Evolutionary conservation across 2,113 vertebrate genomes (phyloP).

Genomic region (Ahaetulla prasina): DNA sequence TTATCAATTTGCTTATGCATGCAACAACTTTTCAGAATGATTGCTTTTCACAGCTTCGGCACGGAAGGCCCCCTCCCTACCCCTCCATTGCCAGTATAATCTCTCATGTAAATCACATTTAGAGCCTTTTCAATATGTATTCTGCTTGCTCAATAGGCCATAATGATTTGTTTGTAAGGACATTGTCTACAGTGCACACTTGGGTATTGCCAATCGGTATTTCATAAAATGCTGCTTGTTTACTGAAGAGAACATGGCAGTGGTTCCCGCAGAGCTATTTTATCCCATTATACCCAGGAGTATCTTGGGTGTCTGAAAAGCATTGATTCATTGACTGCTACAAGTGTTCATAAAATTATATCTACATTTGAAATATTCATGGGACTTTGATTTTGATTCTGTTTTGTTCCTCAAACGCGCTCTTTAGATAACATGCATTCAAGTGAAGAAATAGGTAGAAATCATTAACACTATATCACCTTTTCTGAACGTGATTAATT

Average conservation of each 20-base stretch:
- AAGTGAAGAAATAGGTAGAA: conserved; percentile 50
- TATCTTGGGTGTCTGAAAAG: conserved; percentile 42
- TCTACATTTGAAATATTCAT: conserved; percentile 54
- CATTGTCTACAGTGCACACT: background rate
- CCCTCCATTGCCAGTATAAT: background rate
- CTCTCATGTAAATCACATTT: conserved; percentile 30
- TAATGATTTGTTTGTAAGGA: conserved; percentile 42
- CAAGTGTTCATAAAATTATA: conserved; percentile 40
- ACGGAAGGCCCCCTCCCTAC: background rate
- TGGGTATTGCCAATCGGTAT: conserved; percentile 19
- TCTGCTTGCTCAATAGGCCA: conserved; percentile 20
- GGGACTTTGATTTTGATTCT: conserved; percentile 39
- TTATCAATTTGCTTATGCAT: background rate
- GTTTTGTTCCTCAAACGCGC: conserved; percentile 4
- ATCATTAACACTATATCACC: conserved; percentile 29
- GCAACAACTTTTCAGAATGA: background rate
- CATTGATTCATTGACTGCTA: conserved; percentile 34
- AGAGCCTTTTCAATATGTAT: conserved; percentile 26
- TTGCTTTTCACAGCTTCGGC: background rate
- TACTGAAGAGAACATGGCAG: conserved; percentile 39
- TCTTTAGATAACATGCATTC: conserved; percentile 43
- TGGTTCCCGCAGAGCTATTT: conserved; percentile 29
- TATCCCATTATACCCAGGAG: conserved; percentile 37
- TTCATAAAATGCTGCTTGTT: conserved; percentile 48
- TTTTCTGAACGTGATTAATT: conserved; percentile 36